Conservation (phyloP, 2,797 vertebrate species). For the Coracias cyanogaster region DNA sequence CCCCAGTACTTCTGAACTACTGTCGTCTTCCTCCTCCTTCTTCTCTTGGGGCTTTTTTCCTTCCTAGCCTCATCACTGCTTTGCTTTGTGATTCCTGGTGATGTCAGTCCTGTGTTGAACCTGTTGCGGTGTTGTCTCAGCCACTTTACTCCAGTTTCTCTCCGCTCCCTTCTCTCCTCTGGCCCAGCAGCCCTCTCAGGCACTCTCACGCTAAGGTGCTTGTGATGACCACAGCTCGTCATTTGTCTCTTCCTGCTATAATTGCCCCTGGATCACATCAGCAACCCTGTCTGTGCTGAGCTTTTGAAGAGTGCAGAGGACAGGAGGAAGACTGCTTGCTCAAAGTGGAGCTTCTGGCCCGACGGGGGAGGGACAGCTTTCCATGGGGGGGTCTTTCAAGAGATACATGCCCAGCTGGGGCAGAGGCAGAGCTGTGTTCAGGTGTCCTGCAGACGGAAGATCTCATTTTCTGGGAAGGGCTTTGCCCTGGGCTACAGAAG, state of each 20-base stretch:
- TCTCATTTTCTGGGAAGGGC: background rate
- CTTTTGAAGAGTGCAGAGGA: background rate
- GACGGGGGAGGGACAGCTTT: background rate
- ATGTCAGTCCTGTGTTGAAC: background rate
- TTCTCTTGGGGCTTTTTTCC: background rate
- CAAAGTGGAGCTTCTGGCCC: background rate
- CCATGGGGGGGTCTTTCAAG: background rate
- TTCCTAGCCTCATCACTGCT: background rate
- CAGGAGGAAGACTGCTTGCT: background rate
- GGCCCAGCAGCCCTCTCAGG: background rate
- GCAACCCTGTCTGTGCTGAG: background rate
- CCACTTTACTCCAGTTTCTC: background rate
- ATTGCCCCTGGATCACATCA: background rate
- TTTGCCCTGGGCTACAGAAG: background rate
- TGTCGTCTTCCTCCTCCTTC: background rate
- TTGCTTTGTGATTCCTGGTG: background rate
- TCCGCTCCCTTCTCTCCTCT: background rate
- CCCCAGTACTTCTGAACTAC: background rate
- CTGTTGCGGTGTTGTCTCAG: background rate
- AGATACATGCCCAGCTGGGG: background rate
- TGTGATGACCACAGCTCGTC: background rate
- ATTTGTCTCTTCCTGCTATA: background rate
- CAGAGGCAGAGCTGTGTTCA: background rate
- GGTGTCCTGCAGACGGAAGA: background rate
- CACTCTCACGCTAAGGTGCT: background rate